phyloP scores from a whole-genome alignment of 2,888 invertebrate genomes.

The Hipparchia semele region DNA sequence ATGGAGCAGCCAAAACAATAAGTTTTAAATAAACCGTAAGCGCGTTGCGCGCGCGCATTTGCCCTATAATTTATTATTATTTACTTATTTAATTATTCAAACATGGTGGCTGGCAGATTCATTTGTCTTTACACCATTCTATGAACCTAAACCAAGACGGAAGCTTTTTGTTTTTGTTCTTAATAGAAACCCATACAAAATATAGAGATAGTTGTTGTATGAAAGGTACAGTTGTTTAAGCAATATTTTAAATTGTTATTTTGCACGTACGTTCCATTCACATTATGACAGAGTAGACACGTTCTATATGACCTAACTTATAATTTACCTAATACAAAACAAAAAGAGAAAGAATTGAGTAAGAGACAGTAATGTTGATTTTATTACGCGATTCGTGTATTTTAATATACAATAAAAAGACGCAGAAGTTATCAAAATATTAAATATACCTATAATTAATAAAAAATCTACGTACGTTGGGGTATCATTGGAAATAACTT shows the following conservation, averaged over 20 bases:
- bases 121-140: slow-evolving; percentile 25
- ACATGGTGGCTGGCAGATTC: slow-evolving; percentile 30
- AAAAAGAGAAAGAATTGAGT: too few species aligned
- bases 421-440: too few species aligned
- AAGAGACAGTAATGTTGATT: too few species aligned
- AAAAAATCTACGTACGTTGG: too few species aligned
- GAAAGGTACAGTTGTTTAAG: too few species aligned
- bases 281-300: too few species aligned
- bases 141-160: slow-evolving; percentile 9
- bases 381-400: too few species aligned
- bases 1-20: slow-evolving; percentile 7
- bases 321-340: too few species aligned
- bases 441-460: too few species aligned
- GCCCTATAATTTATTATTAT: neutral
- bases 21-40: neutral
- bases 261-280: neutral
- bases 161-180: slow-evolving; percentile 20
- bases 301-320: too few species aligned
- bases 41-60: slow-evolving; percentile 15
- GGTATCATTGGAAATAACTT: too few species aligned
- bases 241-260: neutral
- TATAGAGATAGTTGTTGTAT: neutral
- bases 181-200: slow-evolving; percentile 13
- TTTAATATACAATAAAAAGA: too few species aligned
- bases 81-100: slow-evolving; percentile 19